Percentiles rank a stretch among this genome's conserved stretches.
These are phyloP conservation scores for Venustaconcha ellipsiformis DNA, from an alignment of 1,140 invertebrate species.

Conservation along the genomic window DNA sequence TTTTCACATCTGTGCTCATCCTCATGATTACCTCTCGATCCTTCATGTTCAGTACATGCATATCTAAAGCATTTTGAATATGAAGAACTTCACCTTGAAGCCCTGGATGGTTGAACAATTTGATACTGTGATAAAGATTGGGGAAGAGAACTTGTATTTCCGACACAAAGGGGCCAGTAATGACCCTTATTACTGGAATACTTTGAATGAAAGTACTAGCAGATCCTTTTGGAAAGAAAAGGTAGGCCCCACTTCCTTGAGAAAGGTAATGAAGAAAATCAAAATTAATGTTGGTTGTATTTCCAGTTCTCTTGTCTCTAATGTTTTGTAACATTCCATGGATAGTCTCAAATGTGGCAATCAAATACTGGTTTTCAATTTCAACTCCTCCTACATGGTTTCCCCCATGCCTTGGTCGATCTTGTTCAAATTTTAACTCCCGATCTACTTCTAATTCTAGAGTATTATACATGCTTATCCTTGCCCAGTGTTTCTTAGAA, in stretches of 20 bases:
- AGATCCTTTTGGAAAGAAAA: constrained; percentile 91
- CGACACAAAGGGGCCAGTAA: constrained; percentile 79
- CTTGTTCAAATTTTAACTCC: constrained; percentile 42
- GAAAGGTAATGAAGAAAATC: constrained; percentile 77
- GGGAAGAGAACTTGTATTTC: constrained; percentile 79
- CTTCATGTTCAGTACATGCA: constrained; percentile 46
- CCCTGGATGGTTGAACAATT: constrained; percentile 71
- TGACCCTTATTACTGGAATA: constrained; percentile 73
- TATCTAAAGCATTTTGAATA: constrained; percentile 55
- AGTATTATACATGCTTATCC: constrained; percentile 49
- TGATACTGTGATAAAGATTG: constrained; percentile 81
- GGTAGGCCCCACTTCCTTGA: constrained; percentile 90
- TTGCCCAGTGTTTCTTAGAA: constrained; percentile 25
- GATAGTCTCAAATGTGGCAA: constrained; percentile 44
- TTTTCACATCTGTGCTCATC: constrained; percentile 82
- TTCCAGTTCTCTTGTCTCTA: constrained; percentile 45
- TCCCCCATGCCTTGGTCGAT: constrained; percentile 34
- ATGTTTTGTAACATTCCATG: constrained; percentile 46
- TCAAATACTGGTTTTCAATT: constrained; percentile 53
- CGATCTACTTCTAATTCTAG: constrained; percentile 44
- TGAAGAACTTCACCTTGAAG: constrained; percentile 55
- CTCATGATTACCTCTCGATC: constrained; percentile 93
- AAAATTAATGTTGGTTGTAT: constrained; percentile 66
- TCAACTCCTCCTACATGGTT: constrained; percentile 30
- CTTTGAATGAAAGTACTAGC: constrained; percentile 40